These are phyloP conservation scores for Neotoma lepida DNA, from an alignment of 2,113 vertebrate genomes.

Conservation along the genomic window DNA sequence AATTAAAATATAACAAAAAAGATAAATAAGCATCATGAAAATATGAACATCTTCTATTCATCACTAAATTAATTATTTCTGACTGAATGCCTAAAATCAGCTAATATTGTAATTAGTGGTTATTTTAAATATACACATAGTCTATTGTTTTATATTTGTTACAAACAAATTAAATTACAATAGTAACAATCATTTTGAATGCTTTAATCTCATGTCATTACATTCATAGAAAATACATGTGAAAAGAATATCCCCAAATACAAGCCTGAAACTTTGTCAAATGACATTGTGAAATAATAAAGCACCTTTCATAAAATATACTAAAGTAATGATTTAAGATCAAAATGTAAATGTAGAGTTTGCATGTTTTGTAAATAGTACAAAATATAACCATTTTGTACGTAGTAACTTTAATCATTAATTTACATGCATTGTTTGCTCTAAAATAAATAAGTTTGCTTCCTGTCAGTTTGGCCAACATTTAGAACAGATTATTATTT, in stretches of 20 bases:
- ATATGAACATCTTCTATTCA: neutral
- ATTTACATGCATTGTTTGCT: neutral
- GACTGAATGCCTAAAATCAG: neutral
- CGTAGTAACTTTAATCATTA: neutral
- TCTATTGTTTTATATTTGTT: neutral
- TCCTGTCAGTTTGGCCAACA: neutral
- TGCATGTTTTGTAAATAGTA: neutral
- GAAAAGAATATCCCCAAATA: neutral
- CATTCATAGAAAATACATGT: neutral
- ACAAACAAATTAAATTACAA: neutral
- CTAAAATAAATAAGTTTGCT: neutral
- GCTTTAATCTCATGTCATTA: neutral
- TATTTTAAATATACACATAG: neutral
- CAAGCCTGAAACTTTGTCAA: neutral
- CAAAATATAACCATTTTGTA: neutral
- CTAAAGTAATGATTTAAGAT: neutral
- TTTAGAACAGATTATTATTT: neutral
- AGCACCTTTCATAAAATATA: neutral
- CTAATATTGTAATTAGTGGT: neutral
- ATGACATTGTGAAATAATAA: neutral
- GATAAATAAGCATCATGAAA: neutral
- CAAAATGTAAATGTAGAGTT: neutral
- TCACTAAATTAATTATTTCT: neutral
- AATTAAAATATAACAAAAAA: neutral
- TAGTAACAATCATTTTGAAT: neutral